Evolutionary conservation across 2,888 invertebrate genomes (phyloP).

Genomic region (Pollenia griseotomentosa): DNA sequence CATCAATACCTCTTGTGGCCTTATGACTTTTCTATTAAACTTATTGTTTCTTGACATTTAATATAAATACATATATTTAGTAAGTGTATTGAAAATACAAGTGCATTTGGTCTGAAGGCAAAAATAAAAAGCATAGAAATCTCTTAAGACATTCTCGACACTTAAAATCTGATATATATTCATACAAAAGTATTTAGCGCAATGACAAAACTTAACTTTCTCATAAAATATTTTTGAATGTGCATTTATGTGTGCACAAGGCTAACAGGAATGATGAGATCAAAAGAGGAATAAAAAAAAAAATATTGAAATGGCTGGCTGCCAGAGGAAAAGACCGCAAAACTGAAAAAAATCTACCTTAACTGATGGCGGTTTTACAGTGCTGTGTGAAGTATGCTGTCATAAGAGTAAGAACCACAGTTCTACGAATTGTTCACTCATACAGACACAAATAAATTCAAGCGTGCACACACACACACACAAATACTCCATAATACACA

Average conservation of each 20-base stretch:
- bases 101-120: slow-evolving; percentile 22
- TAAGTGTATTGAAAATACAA: slow-evolving; percentile 22
- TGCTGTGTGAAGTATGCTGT: slow-evolving; percentile 72
- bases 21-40: background rate
- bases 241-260: background rate
- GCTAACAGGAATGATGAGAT: background rate
- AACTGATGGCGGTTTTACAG: slow-evolving; percentile 72
- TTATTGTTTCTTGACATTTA: background rate
- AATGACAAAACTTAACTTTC: slow-evolving; percentile 55
- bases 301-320: slow-evolving; percentile 63
- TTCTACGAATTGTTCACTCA: slow-evolving; percentile 41
- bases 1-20: too few species aligned
- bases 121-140: slow-evolving; percentile 42
- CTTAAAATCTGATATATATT: background rate
- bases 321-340: slow-evolving; percentile 68
- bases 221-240: slow-evolving; percentile 36
- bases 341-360: slow-evolving; percentile 63
- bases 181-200: slow-evolving; percentile 49
- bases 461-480: background rate
- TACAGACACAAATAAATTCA: slow-evolving; percentile 38
- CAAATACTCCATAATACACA: background rate
- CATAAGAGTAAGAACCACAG: slow-evolving; percentile 70
- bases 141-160: slow-evolving; percentile 27
- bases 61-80: background rate
- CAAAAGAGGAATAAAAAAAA: background rate